phyloP scores from a whole-genome alignment of 2,113 vertebrate species.

The Lophochroa leadbeateri region DNA sequence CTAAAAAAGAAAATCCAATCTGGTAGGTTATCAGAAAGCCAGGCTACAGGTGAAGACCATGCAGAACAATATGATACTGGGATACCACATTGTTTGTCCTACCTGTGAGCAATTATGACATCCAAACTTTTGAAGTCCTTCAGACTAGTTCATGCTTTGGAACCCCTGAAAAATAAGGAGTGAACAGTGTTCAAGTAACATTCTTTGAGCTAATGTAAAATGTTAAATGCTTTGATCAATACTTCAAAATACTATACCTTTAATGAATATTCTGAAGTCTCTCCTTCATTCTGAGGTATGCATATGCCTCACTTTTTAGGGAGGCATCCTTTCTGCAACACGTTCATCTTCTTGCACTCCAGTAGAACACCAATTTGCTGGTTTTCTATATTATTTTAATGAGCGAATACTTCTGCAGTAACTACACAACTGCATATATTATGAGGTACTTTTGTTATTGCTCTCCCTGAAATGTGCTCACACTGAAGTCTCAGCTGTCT shows the following conservation, averaged over 20 bases:
- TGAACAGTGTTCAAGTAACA: not conserved
- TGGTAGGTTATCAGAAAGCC: not conserved
- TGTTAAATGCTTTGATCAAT: not conserved
- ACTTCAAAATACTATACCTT: slow-evolving; percentile 40
- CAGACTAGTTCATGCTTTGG: not conserved
- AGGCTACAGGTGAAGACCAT: not conserved
- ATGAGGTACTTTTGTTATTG: not conserved
- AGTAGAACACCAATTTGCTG: not conserved
- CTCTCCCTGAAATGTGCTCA: not conserved
- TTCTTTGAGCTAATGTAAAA: not conserved
- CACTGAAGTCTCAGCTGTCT: not conserved
- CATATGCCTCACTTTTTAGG: not conserved
- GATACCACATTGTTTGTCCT: not conserved
- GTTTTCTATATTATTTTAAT: not conserved
- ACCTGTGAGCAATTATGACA: not conserved
- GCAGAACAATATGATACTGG: not conserved
- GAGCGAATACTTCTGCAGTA: not conserved
- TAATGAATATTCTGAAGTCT: not conserved
- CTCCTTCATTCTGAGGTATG: not conserved
- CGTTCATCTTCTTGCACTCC: not conserved
- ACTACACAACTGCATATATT: not conserved
- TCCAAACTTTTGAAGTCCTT: not conserved
- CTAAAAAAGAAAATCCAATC: not conserved
- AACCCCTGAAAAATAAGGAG: not conserved
- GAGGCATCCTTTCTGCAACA: not conserved